Evolutionary conservation across 2,888 invertebrate genomes (phyloP).

Genomic region (Ceraclea dissimilis): DNA sequence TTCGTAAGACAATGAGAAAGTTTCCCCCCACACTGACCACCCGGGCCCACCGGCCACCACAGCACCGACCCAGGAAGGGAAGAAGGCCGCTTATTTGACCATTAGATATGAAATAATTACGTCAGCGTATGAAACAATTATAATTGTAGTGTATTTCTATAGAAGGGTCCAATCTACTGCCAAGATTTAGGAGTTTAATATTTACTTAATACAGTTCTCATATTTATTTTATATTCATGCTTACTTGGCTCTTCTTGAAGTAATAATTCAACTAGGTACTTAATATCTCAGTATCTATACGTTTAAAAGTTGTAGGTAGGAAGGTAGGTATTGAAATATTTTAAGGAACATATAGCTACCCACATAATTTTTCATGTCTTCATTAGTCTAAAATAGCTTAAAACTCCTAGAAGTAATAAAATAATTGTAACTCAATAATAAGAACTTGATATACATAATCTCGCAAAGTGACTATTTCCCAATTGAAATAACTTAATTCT

Average conservation of each 20-base stretch:
- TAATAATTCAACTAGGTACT: background rate
- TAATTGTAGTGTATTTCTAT: slow-evolving; percentile 9
- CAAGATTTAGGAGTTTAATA: slow-evolving; percentile 6
- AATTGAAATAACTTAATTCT: too few relatives aligned
- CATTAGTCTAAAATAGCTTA: too few relatives aligned
- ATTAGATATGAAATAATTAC: slow-evolving; percentile 21
- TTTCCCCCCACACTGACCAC: slow-evolving; percentile 14
- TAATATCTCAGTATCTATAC: too few relatives aligned
- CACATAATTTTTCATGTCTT: too few relatives aligned
- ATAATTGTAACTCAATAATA: too few relatives aligned
- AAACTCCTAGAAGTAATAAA: too few relatives aligned
- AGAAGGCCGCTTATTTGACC: slow-evolving; percentile 17
- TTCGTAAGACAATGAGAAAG: slow-evolving; percentile 24
- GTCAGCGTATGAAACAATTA: slow-evolving; percentile 19
- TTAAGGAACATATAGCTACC: too few relatives aligned
- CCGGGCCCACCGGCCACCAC: slow-evolving; percentile 9
- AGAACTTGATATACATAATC: too few relatives aligned
- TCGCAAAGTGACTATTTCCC: too few relatives aligned
- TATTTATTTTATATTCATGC: background rate
- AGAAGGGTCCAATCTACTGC: background rate
- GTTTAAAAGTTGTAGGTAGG: too few relatives aligned
- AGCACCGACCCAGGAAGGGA: slow-evolving; percentile 2
- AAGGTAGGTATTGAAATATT: too few relatives aligned
- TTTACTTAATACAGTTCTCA: background rate
- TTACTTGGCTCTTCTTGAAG: too few relatives aligned